Conservation (phyloP, 2,797 vertebrate species). For the Fistularia commersonii region DNA sequence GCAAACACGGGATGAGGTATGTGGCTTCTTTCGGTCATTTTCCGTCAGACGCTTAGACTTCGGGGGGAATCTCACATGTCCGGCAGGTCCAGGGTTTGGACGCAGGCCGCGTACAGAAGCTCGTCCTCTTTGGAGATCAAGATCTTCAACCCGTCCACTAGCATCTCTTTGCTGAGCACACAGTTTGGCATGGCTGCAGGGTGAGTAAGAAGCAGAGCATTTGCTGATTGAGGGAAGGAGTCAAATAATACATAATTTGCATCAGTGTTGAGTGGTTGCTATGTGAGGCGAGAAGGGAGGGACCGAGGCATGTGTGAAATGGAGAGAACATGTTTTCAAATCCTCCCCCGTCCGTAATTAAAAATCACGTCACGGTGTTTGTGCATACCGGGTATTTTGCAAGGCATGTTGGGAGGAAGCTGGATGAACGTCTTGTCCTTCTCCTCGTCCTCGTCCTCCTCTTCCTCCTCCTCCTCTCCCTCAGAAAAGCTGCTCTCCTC, state of each 20-base stretch:
- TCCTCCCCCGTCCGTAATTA: slow-evolving; percentile 26
- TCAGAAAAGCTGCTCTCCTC: slow-evolving; percentile 93
- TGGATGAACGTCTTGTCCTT: slow-evolving; percentile 45
- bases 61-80: slow-evolving; percentile 84
- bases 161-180: slow-evolving; percentile 87
- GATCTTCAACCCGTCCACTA: slow-evolving; percentile 91
- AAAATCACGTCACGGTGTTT: slow-evolving; percentile 18
- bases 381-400: slow-evolving; percentile 64
- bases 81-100: slow-evolving; percentile 90
- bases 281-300: slow-evolving; percentile 12
- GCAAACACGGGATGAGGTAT: background rate
- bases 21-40: no score
- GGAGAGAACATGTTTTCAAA: slow-evolving; percentile 19
- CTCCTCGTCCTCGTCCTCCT: slow-evolving; percentile 43
- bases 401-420: slow-evolving; percentile 70
- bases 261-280: slow-evolving; percentile 31
- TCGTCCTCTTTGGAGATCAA: slow-evolving; percentile 95
- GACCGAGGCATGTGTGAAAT: slow-evolving; percentile 19
- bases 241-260: slow-evolving; percentile 31
- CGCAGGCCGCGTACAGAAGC: slow-evolving; percentile 89
- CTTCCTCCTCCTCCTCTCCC: slow-evolving; percentile 75
- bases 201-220: slow-evolving; percentile 20
- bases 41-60: no score
- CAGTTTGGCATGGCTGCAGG: slow-evolving; percentile 80
- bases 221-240: slow-evolving; percentile 29